Evolutionary conservation across 2,888 invertebrate species (phyloP).

Genomic region (Diplazon laetatorius): DNA sequence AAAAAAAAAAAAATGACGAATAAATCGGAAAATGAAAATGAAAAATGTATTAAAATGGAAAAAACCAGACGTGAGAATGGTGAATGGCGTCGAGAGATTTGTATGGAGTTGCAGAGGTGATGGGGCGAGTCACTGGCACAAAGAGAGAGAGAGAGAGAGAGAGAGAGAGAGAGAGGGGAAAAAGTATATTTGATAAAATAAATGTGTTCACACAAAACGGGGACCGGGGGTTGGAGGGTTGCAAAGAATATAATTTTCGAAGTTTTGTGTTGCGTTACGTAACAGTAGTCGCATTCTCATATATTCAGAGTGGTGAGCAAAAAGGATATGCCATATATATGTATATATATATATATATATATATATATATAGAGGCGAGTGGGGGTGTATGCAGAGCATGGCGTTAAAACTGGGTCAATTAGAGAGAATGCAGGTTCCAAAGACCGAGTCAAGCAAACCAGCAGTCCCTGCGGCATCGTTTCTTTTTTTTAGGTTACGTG

Average conservation of each 20-base stretch:
- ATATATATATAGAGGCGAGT: conserved; percentile 14
- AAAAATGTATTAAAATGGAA: neutral
- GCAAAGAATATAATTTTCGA: conserved; percentile 23
- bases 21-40: conserved; percentile 1
- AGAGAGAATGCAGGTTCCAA: conserved; percentile 66
- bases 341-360: too few species aligned
- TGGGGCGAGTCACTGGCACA: neutral
- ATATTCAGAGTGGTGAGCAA: conserved; percentile 11
- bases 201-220: conserved; percentile 16
- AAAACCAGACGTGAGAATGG: conserved; percentile 8
- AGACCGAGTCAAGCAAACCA: conserved; percentile 61
- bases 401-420: conserved; percentile 74
- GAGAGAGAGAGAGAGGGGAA: neutral
- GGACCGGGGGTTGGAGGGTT: neutral
- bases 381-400: conserved; percentile 50
- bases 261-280: conserved; percentile 2
- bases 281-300: conserved; percentile 17
- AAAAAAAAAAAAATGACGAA: conserved; percentile 10
- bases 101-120: neutral
- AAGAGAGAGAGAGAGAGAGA: too few species aligned
- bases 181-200: conserved; percentile 3
- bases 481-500: conserved; percentile 67
- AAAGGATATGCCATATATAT: neutral
- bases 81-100: conserved; percentile 14
- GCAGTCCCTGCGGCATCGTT: conserved; percentile 65